phyloP scores from a whole-genome alignment of 1,140 invertebrate species.

The Sipha flava region DNA sequence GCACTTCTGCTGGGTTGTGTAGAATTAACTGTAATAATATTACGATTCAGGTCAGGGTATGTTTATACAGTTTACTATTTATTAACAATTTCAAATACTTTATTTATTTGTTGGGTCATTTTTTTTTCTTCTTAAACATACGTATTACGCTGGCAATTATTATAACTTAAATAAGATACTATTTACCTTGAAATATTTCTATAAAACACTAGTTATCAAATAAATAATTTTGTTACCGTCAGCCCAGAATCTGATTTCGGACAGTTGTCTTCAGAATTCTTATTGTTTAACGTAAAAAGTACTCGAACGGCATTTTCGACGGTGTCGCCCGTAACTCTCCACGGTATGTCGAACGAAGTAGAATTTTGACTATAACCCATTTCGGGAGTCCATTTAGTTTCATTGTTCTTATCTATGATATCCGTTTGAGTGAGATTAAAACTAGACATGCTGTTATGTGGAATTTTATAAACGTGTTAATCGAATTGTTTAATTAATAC shows the following conservation, averaged over 20 bases:
- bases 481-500: neutral
- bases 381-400: constrained; percentile 2
- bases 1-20: constrained; percentile 34
- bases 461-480: neutral
- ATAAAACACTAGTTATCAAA: neutral
- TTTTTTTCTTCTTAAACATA: too few species aligned
- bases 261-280: neutral
- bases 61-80: too few species aligned
- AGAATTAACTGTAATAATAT: constrained; percentile 29
- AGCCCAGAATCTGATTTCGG: neutral
- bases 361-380: neutral
- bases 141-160: neutral
- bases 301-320: constrained; percentile 17
- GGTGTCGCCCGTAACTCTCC: constrained; percentile 29
- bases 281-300: neutral
- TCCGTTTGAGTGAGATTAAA: neutral
- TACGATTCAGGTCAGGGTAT: too few species aligned
- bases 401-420: neutral
- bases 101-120: too few species aligned
- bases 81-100: too few species aligned
- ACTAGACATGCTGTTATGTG: neutral
- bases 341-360: constrained; percentile 12
- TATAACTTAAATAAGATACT: neutral
- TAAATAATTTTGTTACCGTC: constrained; percentile 4
- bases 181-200: neutral